Conservation (phyloP, 2,888 invertebrate genomes). For the Netelia virgata region DNA sequence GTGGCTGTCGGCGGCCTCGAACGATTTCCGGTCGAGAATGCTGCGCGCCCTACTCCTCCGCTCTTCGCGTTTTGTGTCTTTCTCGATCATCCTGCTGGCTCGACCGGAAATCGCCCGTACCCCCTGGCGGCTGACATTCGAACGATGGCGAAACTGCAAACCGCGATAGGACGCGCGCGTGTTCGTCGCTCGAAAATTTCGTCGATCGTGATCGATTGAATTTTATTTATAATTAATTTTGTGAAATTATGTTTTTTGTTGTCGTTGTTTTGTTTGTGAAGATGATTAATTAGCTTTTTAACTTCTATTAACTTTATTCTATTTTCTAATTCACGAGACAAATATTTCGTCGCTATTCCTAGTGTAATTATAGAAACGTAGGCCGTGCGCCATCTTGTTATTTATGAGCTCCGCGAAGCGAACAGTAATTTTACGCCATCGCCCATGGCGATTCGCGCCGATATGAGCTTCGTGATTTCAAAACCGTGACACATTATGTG, state of each 20-base stretch:
- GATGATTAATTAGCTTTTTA: background rate
- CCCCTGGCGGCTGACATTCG: conserved; percentile 21
- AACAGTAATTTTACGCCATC: conserved; percentile 54
- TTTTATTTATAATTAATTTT: background rate
- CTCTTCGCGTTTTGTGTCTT: background rate
- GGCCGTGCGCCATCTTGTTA: conserved; percentile 54
- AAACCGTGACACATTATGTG: conserved; percentile 54
- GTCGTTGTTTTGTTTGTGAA: too few species aligned
- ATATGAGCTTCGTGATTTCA: conserved; percentile 37
- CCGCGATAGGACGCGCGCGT: background rate
- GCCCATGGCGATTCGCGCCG: conserved; percentile 62
- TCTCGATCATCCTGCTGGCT: conserved; percentile 23
- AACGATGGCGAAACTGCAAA: conserved; percentile 22
- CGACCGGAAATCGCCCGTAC: conserved; percentile 32
- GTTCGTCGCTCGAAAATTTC: background rate
- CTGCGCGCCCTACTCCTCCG: conserved; percentile 2
- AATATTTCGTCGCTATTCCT: background rate
- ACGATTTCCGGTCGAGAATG: conserved; percentile 56
- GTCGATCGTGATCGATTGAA: too few species aligned
- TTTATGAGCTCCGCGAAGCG: conserved; percentile 48
- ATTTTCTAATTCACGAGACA: background rate
- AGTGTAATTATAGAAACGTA: conserved; percentile 28
- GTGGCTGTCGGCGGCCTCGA: conserved; percentile 54
- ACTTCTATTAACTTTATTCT: background rate
- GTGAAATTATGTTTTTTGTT: background rate